phyloP scores from a whole-genome alignment of 2,113 vertebrate genomes.

The Zosterops borbonicus region DNA sequence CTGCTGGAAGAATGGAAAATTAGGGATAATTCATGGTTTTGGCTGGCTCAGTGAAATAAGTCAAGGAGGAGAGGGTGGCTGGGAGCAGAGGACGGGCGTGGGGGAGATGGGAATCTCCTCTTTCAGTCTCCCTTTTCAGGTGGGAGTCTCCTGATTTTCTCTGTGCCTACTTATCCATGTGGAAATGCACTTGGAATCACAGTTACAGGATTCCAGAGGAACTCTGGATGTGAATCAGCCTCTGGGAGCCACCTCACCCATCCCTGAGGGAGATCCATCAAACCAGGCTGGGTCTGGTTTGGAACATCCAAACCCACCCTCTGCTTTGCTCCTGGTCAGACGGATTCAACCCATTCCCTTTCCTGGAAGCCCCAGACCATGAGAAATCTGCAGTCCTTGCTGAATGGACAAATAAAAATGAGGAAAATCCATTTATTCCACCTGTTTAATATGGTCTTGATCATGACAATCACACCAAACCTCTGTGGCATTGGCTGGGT shows the following conservation, averaged over 20 bases:
- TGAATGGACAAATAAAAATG: neutral
- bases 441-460: neutral
- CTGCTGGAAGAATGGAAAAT: neutral
- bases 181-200: neutral
- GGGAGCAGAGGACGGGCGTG: neutral
- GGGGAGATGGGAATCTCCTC: neutral
- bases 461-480: neutral
- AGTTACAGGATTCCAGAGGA: neutral
- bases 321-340: neutral
- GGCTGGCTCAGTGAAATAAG: neutral
- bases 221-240: neutral
- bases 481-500: accelerated
- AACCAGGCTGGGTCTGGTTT: neutral
- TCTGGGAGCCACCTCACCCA: neutral
- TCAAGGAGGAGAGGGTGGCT: neutral
- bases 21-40: neutral
- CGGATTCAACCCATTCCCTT: neutral
- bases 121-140: neutral
- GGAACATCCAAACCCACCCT: neutral
- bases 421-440: neutral
- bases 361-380: neutral
- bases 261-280: neutral
- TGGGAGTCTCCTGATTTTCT: neutral
- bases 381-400: neutral
- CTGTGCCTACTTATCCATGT: neutral